phyloP scores from a whole-genome alignment of 2,113 vertebrate genomes.

The Zosterops borbonicus region DNA sequence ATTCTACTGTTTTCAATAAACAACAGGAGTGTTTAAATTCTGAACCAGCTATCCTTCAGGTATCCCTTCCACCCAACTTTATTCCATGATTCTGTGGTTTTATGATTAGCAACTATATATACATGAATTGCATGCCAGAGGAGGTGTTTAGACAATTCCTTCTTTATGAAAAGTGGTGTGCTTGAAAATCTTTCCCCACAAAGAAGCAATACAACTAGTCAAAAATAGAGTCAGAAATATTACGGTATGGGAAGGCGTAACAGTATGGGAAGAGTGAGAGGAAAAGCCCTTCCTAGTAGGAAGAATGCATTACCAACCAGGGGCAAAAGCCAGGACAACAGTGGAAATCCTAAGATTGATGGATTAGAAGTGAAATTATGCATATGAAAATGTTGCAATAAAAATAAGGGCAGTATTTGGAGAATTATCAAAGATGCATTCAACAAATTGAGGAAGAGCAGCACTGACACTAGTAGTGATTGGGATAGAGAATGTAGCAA shows the following conservation, averaged over 20 bases:
- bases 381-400: neutral
- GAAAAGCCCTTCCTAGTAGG: neutral
- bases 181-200: neutral
- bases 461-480: neutral
- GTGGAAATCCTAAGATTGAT: neutral
- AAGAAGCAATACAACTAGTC: neutral
- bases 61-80: neutral
- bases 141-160: neutral
- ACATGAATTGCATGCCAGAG: neutral
- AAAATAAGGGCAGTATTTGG: neutral
- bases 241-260: neutral
- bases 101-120: neutral
- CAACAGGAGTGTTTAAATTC: neutral
- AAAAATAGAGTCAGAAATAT: neutral
- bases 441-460: neutral
- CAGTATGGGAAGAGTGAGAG: neutral
- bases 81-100: neutral
- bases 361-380: neutral
- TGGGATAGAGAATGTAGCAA: neutral
- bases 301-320: neutral
- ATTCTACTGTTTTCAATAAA: neutral
- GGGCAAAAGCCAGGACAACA: neutral
- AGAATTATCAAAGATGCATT: neutral
- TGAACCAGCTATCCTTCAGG: neutral
- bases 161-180: neutral